These are phyloP conservation scores for Syncerus caffer DNA, from an alignment of 2,797 vertebrate genomes.

Conservation along the genomic window DNA sequence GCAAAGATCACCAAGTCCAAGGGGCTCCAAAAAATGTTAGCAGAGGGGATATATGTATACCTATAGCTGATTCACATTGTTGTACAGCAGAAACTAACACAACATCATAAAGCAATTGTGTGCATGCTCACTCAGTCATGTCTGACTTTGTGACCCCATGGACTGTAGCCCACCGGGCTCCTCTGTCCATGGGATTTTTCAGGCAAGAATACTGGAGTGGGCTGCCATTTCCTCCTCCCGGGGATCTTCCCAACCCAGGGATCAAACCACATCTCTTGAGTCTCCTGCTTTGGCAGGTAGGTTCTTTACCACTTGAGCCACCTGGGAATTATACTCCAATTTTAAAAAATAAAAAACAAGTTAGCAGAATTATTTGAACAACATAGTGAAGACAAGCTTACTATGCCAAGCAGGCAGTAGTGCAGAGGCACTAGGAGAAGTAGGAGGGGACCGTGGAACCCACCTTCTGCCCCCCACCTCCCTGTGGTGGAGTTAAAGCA, in stretches of 20 bases:
- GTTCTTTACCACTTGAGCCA: neutral
- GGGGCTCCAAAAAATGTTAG: neutral
- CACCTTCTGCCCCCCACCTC: neutral
- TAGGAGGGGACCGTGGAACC: neutral
- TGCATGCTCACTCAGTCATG: neutral
- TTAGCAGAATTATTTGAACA: neutral
- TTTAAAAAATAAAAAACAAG: neutral
- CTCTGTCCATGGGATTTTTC: neutral
- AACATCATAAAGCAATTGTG: neutral
- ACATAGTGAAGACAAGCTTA: neutral
- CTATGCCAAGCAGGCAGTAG: neutral
- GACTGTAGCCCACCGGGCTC: neutral
- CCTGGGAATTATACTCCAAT: neutral
- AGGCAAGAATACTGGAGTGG: neutral
- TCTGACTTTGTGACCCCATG: neutral
- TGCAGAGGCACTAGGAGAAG: neutral
- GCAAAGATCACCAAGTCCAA: neutral
- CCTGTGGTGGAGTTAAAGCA: neutral
- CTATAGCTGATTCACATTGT: neutral
- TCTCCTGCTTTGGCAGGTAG: neutral
- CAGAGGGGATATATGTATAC: neutral
- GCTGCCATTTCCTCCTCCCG: neutral
- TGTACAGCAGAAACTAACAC: neutral
- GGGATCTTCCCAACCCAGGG: neutral
- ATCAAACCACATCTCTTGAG: neutral